phyloP scores from a whole-genome alignment of 2,113 vertebrate species.

The Aythya baeri region DNA sequence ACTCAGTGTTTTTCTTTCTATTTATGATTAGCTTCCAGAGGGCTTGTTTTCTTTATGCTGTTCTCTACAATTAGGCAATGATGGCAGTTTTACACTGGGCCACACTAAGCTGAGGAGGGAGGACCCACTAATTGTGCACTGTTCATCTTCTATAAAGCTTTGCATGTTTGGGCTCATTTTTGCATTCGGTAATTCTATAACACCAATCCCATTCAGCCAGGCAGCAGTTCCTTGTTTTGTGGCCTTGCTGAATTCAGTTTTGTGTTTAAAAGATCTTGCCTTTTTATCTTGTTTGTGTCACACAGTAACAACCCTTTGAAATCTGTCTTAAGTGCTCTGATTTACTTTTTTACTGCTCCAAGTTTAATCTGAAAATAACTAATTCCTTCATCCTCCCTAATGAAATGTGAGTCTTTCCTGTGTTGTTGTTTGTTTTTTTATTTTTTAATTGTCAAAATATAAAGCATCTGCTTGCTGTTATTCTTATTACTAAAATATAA shows the following conservation, averaged over 20 bases:
- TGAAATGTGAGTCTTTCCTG: constrained; percentile 22
- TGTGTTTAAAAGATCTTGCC: constrained; percentile 41
- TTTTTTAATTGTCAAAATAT: constrained; percentile 26
- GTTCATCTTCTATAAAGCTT: neutral
- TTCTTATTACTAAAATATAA: constrained; percentile 47
- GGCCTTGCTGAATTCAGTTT: neutral
- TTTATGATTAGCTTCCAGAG: neutral
- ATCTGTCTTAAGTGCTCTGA: constrained; percentile 32
- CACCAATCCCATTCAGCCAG: neutral
- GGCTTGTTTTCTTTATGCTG: neutral
- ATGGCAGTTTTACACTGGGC: neutral
- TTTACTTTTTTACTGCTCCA: constrained; percentile 33
- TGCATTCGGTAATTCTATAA: neutral
- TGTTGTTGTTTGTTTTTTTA: neutral
- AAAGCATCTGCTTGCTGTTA: constrained; percentile 54
- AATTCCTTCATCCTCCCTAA: constrained; percentile 27
- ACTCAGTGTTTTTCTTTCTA: neutral
- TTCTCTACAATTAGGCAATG: neutral
- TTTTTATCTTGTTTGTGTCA: constrained; percentile 60
- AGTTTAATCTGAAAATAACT: constrained; percentile 36
- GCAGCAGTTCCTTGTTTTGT: neutral
- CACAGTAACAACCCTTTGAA: constrained; percentile 50
- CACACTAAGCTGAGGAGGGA: neutral
- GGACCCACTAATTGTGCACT: neutral
- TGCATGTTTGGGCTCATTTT: neutral